A percentile compares a stretch with the other conserved stretches of the same genome.
These are phyloP conservation scores for Amphiprion clarkii DNA, from an alignment of 2,797 vertebrate genomes.

Conservation along the genomic window DNA sequence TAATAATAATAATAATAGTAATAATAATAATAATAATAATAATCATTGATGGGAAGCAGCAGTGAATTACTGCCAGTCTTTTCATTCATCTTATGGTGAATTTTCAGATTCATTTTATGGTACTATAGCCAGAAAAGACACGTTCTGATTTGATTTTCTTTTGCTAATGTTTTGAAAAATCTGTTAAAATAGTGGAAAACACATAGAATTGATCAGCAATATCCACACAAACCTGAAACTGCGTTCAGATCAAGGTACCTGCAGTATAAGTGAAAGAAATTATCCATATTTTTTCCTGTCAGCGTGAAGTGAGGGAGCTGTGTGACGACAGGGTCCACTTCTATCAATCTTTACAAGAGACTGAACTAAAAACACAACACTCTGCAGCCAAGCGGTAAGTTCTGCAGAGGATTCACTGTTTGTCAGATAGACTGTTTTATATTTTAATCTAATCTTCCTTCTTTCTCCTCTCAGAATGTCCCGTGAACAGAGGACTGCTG, in stretches of 20 bases:
- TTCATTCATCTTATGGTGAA: background rate
- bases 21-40: background rate
- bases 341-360: slow-evolving; percentile 83
- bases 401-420: background rate
- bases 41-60: background rate
- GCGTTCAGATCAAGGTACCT: background rate
- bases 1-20: background rate
- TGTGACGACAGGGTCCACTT: slow-evolving; percentile 84
- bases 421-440: background rate
- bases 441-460: background rate
- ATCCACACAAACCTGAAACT: background rate
- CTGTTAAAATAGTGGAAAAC: background rate
- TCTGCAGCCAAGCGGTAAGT: slow-evolving; percentile 72
- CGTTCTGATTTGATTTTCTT: background rate
- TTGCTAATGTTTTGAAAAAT: background rate
- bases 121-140: background rate
- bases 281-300: background rate
- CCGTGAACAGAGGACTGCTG: slow-evolving; percentile 73
- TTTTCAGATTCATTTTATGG: background rate
- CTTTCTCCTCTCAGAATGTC: slow-evolving; percentile 65
- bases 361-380: slow-evolving; percentile 64
- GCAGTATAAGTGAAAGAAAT: background rate
- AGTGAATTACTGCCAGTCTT: background rate
- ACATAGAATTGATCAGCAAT: background rate
- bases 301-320: slow-evolving; percentile 84